Conservation (phyloP, 1,140 invertebrate genomes). For the Mactra quadrangularis region DNA sequence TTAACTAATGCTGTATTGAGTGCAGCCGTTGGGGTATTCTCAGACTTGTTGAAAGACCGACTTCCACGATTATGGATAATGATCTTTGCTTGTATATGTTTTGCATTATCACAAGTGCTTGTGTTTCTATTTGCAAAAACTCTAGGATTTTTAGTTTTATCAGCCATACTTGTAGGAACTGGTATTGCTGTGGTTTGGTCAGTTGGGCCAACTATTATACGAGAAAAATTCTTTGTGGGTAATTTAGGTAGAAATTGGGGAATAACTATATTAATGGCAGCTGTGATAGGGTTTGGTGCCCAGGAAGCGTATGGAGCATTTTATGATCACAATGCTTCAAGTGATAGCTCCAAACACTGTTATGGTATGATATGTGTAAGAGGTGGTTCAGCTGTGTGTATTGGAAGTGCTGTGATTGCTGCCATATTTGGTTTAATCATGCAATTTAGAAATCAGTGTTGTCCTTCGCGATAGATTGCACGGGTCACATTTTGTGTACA, state of each 20-base stretch:
- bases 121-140: constrained; percentile 34
- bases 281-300: constrained; percentile 36
- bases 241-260: constrained; percentile 63
- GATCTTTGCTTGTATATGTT: constrained; percentile 32
- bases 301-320: constrained; percentile 50
- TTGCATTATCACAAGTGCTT: constrained; percentile 36
- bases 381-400: constrained; percentile 33
- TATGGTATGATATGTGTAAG: constrained; percentile 53
- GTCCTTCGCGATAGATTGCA: no score
- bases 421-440: constrained; percentile 17
- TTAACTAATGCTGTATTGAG: constrained; percentile 59
- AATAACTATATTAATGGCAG: constrained; percentile 13
- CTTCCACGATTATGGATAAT: constrained; percentile 65
- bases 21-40: constrained; percentile 53
- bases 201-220: constrained; percentile 50
- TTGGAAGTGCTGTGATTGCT: neutral
- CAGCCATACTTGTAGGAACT: constrained; percentile 36
- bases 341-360: neutral
- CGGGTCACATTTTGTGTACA: no score
- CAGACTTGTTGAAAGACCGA: constrained; percentile 62
- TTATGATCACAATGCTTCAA: constrained; percentile 24
- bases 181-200: constrained; percentile 52
- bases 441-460: constrained; percentile 17
- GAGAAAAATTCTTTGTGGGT: constrained; percentile 53
- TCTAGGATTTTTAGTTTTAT: constrained; percentile 27